A percentile compares a stretch with the other conserved stretches of the same genome.
Conservation (phyloP, 2,888 invertebrate species). For the Tipula vernalis region DNA sequence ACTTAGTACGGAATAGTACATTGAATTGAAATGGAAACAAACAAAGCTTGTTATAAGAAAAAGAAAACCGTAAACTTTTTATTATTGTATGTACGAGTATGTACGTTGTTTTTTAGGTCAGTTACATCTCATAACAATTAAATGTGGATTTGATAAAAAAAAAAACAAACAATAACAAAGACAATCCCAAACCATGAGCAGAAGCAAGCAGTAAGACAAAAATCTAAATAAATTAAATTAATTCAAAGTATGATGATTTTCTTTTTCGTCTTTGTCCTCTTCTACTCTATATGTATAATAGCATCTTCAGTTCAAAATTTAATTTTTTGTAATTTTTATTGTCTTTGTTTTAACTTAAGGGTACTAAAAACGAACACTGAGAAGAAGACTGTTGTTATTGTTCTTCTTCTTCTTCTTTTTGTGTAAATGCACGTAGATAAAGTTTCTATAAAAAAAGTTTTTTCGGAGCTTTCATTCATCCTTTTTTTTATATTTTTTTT, state of each 20-base stretch:
- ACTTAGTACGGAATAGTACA: background rate
- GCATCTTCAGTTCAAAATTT: background rate
- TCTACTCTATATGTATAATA: too few relatives aligned
- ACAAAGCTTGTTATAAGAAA: background rate
- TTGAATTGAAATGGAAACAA: background rate
- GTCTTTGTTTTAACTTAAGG: background rate
- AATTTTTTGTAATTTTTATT: background rate
- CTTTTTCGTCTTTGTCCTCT: background rate
- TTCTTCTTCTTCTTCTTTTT: background rate
- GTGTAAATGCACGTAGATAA: background rate
- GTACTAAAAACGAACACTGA: background rate
- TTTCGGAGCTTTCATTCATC: background rate
- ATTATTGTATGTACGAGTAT: background rate
- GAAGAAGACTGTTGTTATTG: background rate
- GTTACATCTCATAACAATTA: constrained; percentile 4
- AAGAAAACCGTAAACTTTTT: background rate
- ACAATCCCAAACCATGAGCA: background rate
- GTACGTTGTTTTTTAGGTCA: background rate
- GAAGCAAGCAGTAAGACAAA: background rate
- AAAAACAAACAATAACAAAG: background rate
- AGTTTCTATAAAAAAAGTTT: background rate
- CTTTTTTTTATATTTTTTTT: background rate
- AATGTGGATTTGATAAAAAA: background rate
- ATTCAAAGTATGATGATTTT: background rate
- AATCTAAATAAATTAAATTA: background rate